Evolutionary conservation across 2,113 vertebrate genomes (phyloP), one percentile per base, ranked within the genome.

Genomic region (Tringa solitaria): DNA sequence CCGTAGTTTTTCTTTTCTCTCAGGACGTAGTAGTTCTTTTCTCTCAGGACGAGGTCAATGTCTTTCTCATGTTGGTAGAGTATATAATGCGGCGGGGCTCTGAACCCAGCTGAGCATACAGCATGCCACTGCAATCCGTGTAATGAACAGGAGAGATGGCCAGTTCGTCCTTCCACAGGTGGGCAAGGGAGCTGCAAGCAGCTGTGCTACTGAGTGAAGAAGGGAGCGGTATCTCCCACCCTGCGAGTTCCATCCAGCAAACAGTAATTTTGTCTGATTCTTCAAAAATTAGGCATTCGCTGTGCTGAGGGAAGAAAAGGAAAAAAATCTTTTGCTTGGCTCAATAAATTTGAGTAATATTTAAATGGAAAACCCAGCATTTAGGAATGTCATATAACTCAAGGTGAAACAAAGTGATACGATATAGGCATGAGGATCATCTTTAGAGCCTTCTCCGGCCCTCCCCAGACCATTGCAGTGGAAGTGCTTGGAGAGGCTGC

Each of bases 1-100:
- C 41, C 37, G n/a, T 61, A 41, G 50, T 60, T 88, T 83, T 91
- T 46, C 77, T 70, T 95, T 84, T 96, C 94, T 85, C n/a, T 89
- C 12, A 57, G 56, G 37, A n/a, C 27, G 72, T n/a, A n/a, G n/a
- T n/a, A n/a, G n/a, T 91, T 46, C 77, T 70, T 95, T 84, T 96
- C 94, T 85, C n/a, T 89, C 12, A 57, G 56, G 37, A n/a, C 27
- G 72, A 43, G 18, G 32, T 79, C 30, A 23, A 1, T 59, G 48
- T 61, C 28, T 57, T 80, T 80, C 20, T 10, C 0, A 1, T 80
- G 63, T 21, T 59, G 37, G 20, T 69, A 35, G 19, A 32, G 7
- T 50, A 14, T 37, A n/a, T 48, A 59, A 27, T 6, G 0, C 18
- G 32, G 53, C 3, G 4, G 57, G n/a, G 14, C 18, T 88, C 59